Evolutionary conservation across 1,140 invertebrate genomes (phyloP), one percentile per base, ranked within the genome.

Genomic region (Drosophila sp.): DNA sequence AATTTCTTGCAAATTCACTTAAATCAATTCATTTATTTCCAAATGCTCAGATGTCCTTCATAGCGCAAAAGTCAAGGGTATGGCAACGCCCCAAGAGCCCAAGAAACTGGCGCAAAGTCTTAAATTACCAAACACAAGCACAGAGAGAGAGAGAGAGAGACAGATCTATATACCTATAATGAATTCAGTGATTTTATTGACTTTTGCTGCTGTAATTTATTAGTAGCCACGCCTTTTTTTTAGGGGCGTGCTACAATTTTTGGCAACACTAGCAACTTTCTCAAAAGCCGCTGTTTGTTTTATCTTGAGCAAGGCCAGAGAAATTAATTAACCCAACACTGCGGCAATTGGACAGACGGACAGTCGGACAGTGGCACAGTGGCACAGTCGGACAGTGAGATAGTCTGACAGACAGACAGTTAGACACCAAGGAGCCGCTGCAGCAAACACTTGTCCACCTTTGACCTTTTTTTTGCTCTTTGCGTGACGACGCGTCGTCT

Each of bases 181-280:
- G 82, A 82, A 82, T 87, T 87, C 82, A 78, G 59, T 89, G 82
- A 87, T 87, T 87, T 87, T 87, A 87, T 87, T 87, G 82, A 87
- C 82, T 87, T 89, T 87, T 16, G 82, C 71, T 81, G 56, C 66
- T 81, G 82, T 87, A 87, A 87, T 87, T 87, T 87, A 87, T 87
- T 87, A 78, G 81, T 72, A 29, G 34, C 62, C 59, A 83, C 80
- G 76, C 81, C 81, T 65, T 41, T 43, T 72, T 32, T 0, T 21
- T 9, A 38, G 25, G 66, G 36, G 61, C 59, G 41, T 62, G 48
- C 9, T 36, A 29, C 34, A 13, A 38, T 63, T 70, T 66, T 80
- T 73, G 64, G 71, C 71, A 73, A 62, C 16, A 29, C 36, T 50
- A 27, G 71, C 71, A 69, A 69, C 40, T 73, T 72, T 65, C 59